These are phyloP conservation scores for Drosophila putrida DNA, from an alignment of 2,888 invertebrate genomes.

Conservation along the genomic window DNA sequence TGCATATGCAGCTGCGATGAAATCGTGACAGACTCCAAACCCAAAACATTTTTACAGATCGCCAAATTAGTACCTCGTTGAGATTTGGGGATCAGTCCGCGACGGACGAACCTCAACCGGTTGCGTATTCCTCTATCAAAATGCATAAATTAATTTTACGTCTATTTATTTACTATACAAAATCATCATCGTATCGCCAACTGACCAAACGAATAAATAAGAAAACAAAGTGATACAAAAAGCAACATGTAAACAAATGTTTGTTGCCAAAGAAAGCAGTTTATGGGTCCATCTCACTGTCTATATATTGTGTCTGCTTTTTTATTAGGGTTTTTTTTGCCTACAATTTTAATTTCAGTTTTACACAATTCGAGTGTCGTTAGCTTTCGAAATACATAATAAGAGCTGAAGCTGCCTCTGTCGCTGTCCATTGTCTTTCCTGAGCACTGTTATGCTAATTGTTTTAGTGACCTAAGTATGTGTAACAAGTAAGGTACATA, in stretches of 20 bases:
- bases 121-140: slow-evolving; percentile 31
- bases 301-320: slow-evolving; percentile 18
- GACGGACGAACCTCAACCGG: slow-evolving; percentile 28
- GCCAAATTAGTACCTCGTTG: slow-evolving; percentile 52
- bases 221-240: slow-evolving; percentile 31
- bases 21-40: slow-evolving; percentile 12
- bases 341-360: slow-evolving; percentile 31
- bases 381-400: slow-evolving; percentile 54
- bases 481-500: not conserved
- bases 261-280: slow-evolving; percentile 65
- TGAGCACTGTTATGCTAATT: slow-evolving; percentile 36
- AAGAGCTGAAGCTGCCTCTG: slow-evolving; percentile 10
- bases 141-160: slow-evolving; percentile 64
- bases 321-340: slow-evolving; percentile 19
- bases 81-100: slow-evolving; percentile 41
- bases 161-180: slow-evolving; percentile 49
- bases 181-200: slow-evolving; percentile 12
- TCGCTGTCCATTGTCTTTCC: slow-evolving; percentile 1
- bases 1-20: slow-evolving; percentile 41
- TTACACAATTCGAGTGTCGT: slow-evolving; percentile 52
- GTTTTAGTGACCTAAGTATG: slow-evolving; percentile 17
- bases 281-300: slow-evolving; percentile 36
- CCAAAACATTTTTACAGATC: slow-evolving; percentile 33
- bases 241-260: slow-evolving; percentile 47
- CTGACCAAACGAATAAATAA: slow-evolving; percentile 26